These are phyloP conservation scores for Noctua janthe DNA, from an alignment of 2,888 invertebrate species.

Conservation along the genomic window DNA sequence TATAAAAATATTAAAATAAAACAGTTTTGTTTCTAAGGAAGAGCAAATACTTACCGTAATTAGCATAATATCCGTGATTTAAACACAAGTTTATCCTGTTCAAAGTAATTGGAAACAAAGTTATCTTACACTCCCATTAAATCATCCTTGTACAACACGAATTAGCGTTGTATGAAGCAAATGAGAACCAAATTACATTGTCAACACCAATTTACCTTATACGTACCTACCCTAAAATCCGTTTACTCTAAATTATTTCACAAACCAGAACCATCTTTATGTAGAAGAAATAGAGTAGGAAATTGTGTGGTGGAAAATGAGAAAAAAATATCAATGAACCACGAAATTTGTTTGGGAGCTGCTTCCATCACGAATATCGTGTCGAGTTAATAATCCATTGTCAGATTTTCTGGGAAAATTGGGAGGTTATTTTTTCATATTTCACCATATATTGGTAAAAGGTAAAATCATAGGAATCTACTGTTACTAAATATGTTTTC, in stretches of 20 bases:
- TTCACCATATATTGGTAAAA: background rate
- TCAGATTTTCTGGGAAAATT: constrained; percentile 18
- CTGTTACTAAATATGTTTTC: background rate
- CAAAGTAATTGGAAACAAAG: constrained; percentile 23
- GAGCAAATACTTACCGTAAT: background rate
- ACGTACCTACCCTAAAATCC: constrained; percentile 61
- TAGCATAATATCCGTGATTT: background rate
- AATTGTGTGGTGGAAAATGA: constrained; percentile 5
- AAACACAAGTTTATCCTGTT: background rate
- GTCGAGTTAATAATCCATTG: constrained; percentile 41
- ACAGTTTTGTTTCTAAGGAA: too few species aligned
- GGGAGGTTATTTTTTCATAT: background rate
- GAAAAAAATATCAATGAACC: constrained; percentile 53
- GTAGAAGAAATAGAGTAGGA: constrained; percentile 1
- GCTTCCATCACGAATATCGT: constrained; percentile 46
- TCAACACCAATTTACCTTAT: constrained; percentile 76
- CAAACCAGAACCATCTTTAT: constrained; percentile 35
- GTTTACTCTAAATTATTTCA: constrained; percentile 40
- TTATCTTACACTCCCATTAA: constrained; percentile 38
- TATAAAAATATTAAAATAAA: too few species aligned
- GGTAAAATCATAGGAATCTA: background rate
- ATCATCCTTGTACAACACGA: constrained; percentile 50
- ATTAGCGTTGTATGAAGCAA: constrained; percentile 68
- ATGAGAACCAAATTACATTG: constrained; percentile 76
- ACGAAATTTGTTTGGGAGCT: constrained; percentile 46